Conservation (phyloP, 2,113 vertebrate genomes). For the Sarotherodon lohbergeri region DNA sequence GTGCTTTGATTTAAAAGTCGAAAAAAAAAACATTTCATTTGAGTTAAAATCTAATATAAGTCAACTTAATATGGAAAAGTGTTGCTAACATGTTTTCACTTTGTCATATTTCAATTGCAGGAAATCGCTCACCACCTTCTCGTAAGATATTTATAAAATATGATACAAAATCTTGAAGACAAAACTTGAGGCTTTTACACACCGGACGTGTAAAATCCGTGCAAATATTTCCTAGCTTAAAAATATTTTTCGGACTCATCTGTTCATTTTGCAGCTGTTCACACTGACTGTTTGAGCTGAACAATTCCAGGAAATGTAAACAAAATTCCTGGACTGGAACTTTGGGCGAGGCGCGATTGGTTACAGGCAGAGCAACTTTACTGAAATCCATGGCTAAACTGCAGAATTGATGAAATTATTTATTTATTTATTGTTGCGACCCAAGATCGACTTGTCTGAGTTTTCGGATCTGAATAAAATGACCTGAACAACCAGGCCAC, state of each 20-base stretch:
- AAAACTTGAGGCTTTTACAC: background rate
- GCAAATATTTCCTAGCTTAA: background rate
- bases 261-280: background rate
- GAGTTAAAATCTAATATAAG: background rate
- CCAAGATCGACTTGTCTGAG: no score
- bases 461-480: no score
- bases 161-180: background rate
- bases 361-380: no score
- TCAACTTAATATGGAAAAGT: fast-evolving
- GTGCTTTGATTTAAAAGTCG: background rate
- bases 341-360: no score
- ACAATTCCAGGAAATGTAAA: background rate
- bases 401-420: no score
- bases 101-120: background rate
- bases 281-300: background rate
- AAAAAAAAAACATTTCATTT: background rate
- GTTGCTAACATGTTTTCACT: background rate
- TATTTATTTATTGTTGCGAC: no score
- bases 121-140: fast-evolving
- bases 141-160: background rate
- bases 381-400: no score
- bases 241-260: background rate
- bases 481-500: no score
- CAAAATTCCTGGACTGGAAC: no score
- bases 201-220: fast-evolving